Evolutionary conservation across 2,113 vertebrate species (phyloP).

Genomic region (rat (Rattus norvegicus)): GRCr8 NC_086024.1:19536501-19537000

Average conservation of each 20-base stretch:
- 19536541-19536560: too few species aligned
- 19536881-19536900: background rate
- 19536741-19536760: background rate
- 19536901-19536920: background rate
- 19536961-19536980: background rate
- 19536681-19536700: background rate
- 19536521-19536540: too few species aligned
- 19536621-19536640: too few species aligned
- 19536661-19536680: background rate
- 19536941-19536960: background rate
- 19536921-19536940: background rate
- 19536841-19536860: background rate
- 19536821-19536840: background rate
- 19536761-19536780: background rate
- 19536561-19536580: too few species aligned
- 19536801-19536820: background rate
- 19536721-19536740: rapidly evolving
- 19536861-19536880: background rate
- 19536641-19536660: too few species aligned
- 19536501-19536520: too few species aligned
- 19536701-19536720: background rate
- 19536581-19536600: too few species aligned
- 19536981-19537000: background rate
- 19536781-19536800: background rate
- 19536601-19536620: too few species aligned